Evolutionary conservation across 2,113 vertebrate genomes (phyloP).

Genomic region (Pteronura brasiliensis): DNA sequence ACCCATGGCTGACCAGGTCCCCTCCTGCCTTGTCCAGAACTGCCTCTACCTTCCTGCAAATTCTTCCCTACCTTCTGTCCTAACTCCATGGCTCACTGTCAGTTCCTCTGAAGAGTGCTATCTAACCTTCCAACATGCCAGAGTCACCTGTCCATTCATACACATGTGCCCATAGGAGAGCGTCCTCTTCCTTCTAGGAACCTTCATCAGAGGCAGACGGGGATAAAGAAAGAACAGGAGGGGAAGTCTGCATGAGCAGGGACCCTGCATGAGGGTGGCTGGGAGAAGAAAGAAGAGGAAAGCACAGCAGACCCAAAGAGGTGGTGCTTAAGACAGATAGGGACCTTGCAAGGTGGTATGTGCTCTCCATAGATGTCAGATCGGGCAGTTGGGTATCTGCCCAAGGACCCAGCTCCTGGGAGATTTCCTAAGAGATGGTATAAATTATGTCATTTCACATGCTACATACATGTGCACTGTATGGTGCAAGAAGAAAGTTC

Average conservation of each 20-base stretch:
- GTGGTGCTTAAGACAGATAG: not conserved
- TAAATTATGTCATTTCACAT: not conserved
- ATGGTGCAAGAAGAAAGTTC: not conserved
- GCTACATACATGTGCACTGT: rapidly evolving
- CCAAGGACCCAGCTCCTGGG: not conserved
- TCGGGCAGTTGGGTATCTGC: not conserved
- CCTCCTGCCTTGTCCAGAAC: not conserved
- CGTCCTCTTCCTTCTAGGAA: not conserved
- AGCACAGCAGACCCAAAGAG: rapidly evolving
- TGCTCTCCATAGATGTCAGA: not conserved
- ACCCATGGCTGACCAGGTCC: no score
- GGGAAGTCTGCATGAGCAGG: not conserved
- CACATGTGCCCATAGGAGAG: rapidly evolving
- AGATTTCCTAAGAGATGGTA: not conserved
- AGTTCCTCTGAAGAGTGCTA: not conserved
- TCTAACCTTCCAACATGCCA: not conserved
- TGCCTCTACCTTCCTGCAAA: not conserved
- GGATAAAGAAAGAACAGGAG: not conserved
- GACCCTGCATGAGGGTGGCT: rapidly evolving
- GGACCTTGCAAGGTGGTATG: not conserved
- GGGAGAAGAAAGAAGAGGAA: not conserved
- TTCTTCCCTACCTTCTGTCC: not conserved
- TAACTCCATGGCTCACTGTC: not conserved
- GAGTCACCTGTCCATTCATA: not conserved
- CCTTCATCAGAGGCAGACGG: not conserved